These are phyloP conservation scores for Drosophila nebulosa DNA, from an alignment of 1,140 invertebrate species.

Conservation along the genomic window DNA sequence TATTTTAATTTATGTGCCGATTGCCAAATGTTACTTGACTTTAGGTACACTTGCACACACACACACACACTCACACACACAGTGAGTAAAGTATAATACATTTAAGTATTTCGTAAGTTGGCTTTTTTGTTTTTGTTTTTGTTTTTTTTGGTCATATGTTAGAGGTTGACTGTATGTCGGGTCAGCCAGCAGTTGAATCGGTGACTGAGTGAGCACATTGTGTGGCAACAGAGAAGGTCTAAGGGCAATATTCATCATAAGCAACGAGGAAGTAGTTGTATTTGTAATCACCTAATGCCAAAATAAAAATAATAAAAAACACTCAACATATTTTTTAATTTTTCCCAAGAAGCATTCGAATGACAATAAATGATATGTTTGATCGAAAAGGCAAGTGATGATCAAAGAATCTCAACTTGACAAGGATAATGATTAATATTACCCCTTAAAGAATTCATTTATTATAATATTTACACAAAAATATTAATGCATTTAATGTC, in stretches of 20 bases:
- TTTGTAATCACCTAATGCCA: neutral
- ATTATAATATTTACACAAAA: too few relatives aligned
- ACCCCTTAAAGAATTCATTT: too few relatives aligned
- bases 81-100: neutral
- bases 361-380: too few relatives aligned
- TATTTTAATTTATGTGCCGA: constrained; percentile 62
- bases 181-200: constrained; percentile 6
- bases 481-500: too few relatives aligned
- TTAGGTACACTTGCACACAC: constrained; percentile 15
- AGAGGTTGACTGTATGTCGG: neutral
- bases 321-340: too few relatives aligned
- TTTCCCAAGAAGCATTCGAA: too few relatives aligned
- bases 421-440: too few relatives aligned
- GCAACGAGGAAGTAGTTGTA: neutral
- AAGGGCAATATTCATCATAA: neutral
- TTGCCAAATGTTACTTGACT: constrained; percentile 55
- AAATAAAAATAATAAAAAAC: too few relatives aligned
- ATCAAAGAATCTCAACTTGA: too few relatives aligned
- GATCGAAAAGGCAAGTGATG: too few relatives aligned
- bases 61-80: constrained; percentile 37
- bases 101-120: constrained; percentile 30
- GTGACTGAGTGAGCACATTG: neutral
- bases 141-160: constrained; percentile 35
- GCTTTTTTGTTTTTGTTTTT: too few relatives aligned
- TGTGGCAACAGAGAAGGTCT: neutral